These are phyloP conservation scores for Clarias batrachus DNA, from an alignment of 2,113 vertebrate species.

Conservation along the genomic window DNA sequence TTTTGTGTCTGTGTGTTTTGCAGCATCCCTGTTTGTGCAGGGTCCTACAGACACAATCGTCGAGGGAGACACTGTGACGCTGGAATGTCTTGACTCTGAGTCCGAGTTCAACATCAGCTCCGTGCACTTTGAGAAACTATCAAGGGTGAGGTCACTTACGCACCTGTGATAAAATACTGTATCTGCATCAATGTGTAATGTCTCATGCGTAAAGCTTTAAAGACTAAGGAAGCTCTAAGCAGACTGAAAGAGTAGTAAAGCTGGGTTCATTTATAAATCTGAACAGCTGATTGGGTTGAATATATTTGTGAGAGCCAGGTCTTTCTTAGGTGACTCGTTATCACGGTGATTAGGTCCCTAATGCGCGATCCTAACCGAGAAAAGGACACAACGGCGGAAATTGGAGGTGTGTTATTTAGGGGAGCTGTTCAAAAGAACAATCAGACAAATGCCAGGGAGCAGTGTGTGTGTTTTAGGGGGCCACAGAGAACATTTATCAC, in stretches of 20 bases:
- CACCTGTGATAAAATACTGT: neutral
- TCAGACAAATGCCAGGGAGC: slow-evolving; percentile 13
- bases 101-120: slow-evolving; percentile 66
- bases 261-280: neutral
- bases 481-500: slow-evolving; percentile 20
- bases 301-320: neutral
- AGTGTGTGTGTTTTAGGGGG: slow-evolving; percentile 22
- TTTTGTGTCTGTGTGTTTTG: slow-evolving; percentile 50
- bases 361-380: neutral
- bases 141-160: slow-evolving; percentile 58
- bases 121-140: slow-evolving; percentile 67
- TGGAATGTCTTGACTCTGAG: slow-evolving; percentile 68
- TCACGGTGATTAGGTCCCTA: neutral
- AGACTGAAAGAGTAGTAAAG: neutral
- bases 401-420: neutral
- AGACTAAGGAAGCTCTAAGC: neutral
- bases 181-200: neutral
- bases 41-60: slow-evolving; percentile 63
- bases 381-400: neutral
- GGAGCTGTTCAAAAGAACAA: neutral
- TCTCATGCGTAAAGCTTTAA: neutral
- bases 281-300: neutral
- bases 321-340: neutral
- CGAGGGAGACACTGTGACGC: slow-evolving; percentile 60
- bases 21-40: slow-evolving; percentile 68